Percentiles rank a stretch among this genome's conserved stretches.
phyloP scores from a whole-genome alignment of 2,113 vertebrate species.

The Pipa parva region DNA sequence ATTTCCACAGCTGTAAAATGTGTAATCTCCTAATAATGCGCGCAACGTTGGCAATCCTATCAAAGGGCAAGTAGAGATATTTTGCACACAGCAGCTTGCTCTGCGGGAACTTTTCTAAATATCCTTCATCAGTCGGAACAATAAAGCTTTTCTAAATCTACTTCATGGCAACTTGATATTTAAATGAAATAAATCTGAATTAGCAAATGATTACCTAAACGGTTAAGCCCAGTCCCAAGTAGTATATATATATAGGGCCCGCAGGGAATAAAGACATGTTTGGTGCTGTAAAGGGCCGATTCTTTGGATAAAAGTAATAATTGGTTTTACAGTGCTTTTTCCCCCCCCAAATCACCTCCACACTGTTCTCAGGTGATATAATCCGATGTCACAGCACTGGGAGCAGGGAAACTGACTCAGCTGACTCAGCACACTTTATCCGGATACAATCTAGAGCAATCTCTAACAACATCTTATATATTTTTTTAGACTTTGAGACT shows the following conservation, averaged over 20 bases:
- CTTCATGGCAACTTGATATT: slow-evolving; percentile 49
- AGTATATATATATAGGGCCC: slow-evolving; percentile 24
- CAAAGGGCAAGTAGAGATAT: slow-evolving; percentile 48
- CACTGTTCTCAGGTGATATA: neutral
- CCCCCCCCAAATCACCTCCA: neutral
- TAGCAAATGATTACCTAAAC: slow-evolving; percentile 52
- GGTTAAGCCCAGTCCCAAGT: slow-evolving; percentile 33
- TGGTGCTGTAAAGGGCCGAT: slow-evolving; percentile 31
- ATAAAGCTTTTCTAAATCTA: slow-evolving; percentile 49
- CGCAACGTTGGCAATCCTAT: slow-evolving; percentile 44
- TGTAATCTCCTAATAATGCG: slow-evolving; percentile 48
- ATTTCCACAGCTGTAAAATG: slow-evolving; percentile 45
- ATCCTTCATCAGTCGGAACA: slow-evolving; percentile 48
- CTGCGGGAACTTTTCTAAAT: slow-evolving; percentile 45
- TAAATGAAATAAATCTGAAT: slow-evolving; percentile 54
- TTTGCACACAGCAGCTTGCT: slow-evolving; percentile 42
- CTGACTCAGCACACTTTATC: no score
- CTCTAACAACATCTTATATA: no score
- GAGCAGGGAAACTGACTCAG: no score
- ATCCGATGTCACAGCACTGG: no score
- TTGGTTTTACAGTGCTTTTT: neutral
- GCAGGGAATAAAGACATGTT: slow-evolving; percentile 41
- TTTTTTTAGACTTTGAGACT: no score
- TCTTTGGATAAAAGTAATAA: slow-evolving; percentile 36
- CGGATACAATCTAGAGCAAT: no score